phyloP scores from a whole-genome alignment of 2,113 vertebrate genomes.

The Myotis davidii region DNA sequence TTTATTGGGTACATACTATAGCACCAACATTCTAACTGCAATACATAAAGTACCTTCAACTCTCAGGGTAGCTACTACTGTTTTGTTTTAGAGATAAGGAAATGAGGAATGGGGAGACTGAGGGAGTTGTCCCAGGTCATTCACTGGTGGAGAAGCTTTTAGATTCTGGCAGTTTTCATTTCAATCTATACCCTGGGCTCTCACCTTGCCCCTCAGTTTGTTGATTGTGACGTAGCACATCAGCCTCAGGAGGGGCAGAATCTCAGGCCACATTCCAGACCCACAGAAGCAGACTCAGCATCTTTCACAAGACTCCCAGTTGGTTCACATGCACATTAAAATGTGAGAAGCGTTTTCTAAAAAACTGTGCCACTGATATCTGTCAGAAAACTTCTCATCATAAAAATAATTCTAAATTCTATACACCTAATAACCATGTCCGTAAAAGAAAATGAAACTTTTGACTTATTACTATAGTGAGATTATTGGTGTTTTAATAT shows the following conservation, averaged over 20 bases:
- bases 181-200: not conserved
- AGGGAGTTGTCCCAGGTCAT: not conserved
- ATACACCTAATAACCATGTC: not conserved
- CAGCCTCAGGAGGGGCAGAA: not conserved
- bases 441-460: not conserved
- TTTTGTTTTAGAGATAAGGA: not conserved
- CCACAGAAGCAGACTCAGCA: not conserved
- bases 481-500: not conserved
- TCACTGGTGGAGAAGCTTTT: not conserved
- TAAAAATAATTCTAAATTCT: not conserved
- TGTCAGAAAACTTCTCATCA: not conserved
- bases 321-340: not conserved
- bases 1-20: too few species aligned
- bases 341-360: not conserved
- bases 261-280: not conserved
- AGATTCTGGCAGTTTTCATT: not conserved
- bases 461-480: not conserved
- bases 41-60: not conserved
- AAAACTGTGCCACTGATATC: not conserved
- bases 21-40: not conserved
- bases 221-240: not conserved
- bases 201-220: not conserved
- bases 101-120: not conserved
- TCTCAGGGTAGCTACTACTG: not conserved
- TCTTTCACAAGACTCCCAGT: not conserved